Percentiles rank a stretch among this genome's conserved stretches.
These are phyloP conservation scores for Drosophila sordidapex DNA, from an alignment of 2,888 invertebrate species.

Conservation along the genomic window DNA sequence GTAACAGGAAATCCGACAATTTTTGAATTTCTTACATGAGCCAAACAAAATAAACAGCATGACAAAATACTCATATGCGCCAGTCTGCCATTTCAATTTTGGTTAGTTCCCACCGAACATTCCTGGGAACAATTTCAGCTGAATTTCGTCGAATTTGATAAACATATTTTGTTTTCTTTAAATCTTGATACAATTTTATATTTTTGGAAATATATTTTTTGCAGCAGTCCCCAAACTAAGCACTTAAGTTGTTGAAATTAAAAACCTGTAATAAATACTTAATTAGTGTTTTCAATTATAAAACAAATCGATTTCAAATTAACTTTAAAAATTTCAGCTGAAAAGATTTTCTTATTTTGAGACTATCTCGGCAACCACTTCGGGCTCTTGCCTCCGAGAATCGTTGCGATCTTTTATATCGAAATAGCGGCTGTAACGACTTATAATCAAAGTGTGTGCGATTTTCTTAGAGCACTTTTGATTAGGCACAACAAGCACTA, in stretches of 20 bases:
- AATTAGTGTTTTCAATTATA: too few relatives aligned
- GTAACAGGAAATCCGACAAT: slow-evolving; percentile 74
- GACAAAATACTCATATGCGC: slow-evolving; percentile 6
- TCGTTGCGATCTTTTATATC: slow-evolving; percentile 33
- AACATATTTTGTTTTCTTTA: background rate
- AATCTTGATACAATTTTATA: background rate
- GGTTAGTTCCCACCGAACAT: slow-evolving; percentile 22
- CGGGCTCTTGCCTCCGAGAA: slow-evolving; percentile 4
- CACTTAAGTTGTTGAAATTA: background rate
- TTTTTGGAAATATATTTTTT: background rate
- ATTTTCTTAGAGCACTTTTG: slow-evolving; percentile 56
- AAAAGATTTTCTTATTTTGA: background rate
- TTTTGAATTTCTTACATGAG: slow-evolving; percentile 69
- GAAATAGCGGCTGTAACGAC: slow-evolving; percentile 32
- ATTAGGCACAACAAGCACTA: slow-evolving; percentile 64
- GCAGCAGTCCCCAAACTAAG: background rate
- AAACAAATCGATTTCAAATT: background rate
- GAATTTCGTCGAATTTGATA: slow-evolving; percentile 1
- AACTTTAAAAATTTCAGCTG: background rate
- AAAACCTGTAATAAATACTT: background rate
- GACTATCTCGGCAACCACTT: background rate
- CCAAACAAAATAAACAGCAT: slow-evolving; percentile 57
- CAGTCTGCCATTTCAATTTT: slow-evolving; percentile 3
- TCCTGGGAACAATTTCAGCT: slow-evolving; percentile 6
- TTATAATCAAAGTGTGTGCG: slow-evolving; percentile 48